Percentiles rank a stretch among this genome's conserved stretches.
phyloP scores from a whole-genome alignment of 1,140 invertebrate genomes.

The Drosophila kepulauana region DNA sequence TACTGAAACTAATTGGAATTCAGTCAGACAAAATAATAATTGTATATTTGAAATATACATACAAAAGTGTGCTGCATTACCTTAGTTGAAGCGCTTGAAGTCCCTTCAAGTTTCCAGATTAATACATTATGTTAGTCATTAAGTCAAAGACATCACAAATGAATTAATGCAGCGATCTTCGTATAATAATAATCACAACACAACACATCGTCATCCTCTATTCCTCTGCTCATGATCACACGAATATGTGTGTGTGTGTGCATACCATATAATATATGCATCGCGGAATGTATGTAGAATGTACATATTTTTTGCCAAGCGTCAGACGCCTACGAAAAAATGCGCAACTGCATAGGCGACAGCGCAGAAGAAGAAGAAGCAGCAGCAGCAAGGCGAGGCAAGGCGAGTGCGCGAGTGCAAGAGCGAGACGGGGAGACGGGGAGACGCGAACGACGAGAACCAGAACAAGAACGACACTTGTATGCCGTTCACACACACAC shows the following conservation, averaged over 20 bases:
- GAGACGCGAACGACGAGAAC: conserved; percentile 23
- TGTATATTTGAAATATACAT: too few relatives aligned
- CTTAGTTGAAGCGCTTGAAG: too few relatives aligned
- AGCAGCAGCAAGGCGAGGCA: neutral
- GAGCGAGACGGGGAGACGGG: conserved; percentile 21
- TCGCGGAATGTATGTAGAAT: neutral
- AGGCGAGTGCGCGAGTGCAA: conserved; percentile 9
- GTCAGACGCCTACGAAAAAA: conserved; percentile 76
- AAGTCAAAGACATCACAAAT: too few relatives aligned
- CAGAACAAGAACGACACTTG: conserved; percentile 72
- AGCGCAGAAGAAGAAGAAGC: neutral
- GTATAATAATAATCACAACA: too few relatives aligned
- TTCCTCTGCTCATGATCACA: neutral
- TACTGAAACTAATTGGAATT: too few relatives aligned
- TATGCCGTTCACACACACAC: conserved; percentile 44
- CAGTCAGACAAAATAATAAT: too few relatives aligned
- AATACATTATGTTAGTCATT: too few relatives aligned
- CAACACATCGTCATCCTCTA: neutral
- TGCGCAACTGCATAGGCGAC: conserved; percentile 73
- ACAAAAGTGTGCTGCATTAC: too few relatives aligned
- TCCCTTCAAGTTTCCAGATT: too few relatives aligned
- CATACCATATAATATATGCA: neutral
- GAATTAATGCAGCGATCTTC: too few relatives aligned
- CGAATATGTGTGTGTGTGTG: conserved; percentile 6
- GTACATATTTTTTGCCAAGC: conserved; percentile 20